A percentile compares a stretch with the other conserved stretches of the same genome.
phyloP scores from a whole-genome alignment of 2,113 vertebrate genomes.

The Sterna hirundo region DNA sequence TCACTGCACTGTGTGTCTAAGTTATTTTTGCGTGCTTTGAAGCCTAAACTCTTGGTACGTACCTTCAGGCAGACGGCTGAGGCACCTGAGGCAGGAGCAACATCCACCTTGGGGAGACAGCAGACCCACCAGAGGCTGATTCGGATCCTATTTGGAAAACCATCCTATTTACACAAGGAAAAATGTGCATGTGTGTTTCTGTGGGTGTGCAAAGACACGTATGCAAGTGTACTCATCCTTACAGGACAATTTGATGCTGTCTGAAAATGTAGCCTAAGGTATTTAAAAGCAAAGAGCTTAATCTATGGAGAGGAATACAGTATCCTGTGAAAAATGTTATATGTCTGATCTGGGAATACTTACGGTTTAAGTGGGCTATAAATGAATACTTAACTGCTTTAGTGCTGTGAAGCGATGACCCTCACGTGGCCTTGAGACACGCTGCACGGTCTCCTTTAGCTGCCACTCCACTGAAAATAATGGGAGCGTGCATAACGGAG shows the following conservation, averaged over 20 bases:
- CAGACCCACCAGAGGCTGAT: neutral
- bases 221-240: neutral
- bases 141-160: neutral
- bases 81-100: neutral
- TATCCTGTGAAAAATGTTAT: slow-evolving; percentile 6
- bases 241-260: neutral
- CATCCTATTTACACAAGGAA: neutral
- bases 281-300: slow-evolving; percentile 7
- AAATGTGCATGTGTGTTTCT: neutral
- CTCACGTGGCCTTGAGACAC: neutral
- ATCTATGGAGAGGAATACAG: neutral
- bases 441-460: neutral
- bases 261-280: slow-evolving; percentile 25
- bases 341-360: slow-evolving; percentile 40
- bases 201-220: neutral
- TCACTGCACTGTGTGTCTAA: neutral
- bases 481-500: neutral
- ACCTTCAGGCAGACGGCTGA: neutral
- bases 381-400: slow-evolving; percentile 41
- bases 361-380: slow-evolving; percentile 27
- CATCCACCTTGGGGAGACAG: neutral
- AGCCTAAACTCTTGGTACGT: neutral
- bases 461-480: slow-evolving; percentile 31
- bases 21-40: neutral
- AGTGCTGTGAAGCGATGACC: slow-evolving; percentile 34